Percentiles rank a stretch among this genome's conserved stretches.
phyloP scores from a whole-genome alignment of 2,888 invertebrate genomes.

The Lepidochrysops patricia region DNA sequence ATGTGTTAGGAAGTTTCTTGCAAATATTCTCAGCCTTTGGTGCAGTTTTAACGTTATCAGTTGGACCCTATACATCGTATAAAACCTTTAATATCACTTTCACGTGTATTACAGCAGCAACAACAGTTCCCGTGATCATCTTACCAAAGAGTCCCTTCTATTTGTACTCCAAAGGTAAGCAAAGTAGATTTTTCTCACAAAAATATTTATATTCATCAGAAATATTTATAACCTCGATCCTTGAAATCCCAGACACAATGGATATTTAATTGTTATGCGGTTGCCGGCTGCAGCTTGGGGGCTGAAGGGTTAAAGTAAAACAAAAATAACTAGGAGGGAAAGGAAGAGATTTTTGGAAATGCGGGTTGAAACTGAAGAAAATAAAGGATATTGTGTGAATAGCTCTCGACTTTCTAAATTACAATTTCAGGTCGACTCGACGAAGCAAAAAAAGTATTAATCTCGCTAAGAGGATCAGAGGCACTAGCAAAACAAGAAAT shows the following conservation, averaged over 20 bases:
- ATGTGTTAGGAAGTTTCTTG: neutral
- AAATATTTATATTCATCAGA: neutral
- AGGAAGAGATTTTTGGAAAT: no score
- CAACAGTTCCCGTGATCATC: neutral
- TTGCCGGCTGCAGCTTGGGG: no score
- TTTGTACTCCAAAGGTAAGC: conserved; percentile 7
- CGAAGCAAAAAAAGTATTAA: conserved; percentile 4
- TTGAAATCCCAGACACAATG: no score
- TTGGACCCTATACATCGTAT: conserved; percentile 7
- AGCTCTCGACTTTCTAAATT: no score
- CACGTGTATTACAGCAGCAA: neutral
- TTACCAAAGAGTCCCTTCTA: conserved; percentile 10
- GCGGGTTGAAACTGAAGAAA: no score
- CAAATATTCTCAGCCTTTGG: conserved; percentile 7
- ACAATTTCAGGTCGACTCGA: neutral
- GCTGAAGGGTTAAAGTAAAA: no score
- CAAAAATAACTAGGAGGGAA: no score
- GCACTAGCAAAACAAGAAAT: neutral
- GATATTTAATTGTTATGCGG: no score
- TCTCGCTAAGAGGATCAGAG: neutral
- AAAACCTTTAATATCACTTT: conserved; percentile 1
- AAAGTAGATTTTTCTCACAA: neutral
- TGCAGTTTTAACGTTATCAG: neutral
- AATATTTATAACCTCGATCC: neutral
- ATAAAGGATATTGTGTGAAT: no score